Evolutionary conservation across 1,140 invertebrate genomes (phyloP).

Genomic region (Teleogryllus occipitalis): DNA sequence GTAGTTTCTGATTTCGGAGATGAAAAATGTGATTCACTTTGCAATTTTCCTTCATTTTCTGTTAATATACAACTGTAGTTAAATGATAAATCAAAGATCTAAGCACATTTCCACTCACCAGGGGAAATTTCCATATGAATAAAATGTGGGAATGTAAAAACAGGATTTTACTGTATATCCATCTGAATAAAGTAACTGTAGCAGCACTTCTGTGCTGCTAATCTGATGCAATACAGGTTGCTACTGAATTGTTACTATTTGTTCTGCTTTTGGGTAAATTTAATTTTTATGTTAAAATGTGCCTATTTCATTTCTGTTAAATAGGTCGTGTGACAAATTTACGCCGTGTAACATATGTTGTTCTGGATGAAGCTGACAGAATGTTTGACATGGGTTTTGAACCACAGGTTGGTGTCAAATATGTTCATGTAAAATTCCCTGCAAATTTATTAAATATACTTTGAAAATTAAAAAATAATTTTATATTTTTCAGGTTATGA

Average conservation of each 20-base stretch:
- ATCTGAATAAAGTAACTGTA: neutral
- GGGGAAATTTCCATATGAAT: no score
- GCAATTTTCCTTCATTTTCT: no score
- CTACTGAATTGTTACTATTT: neutral
- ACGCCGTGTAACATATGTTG: slow-evolving; percentile 89
- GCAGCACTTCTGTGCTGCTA: neutral
- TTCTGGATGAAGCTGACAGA: slow-evolving; percentile 96
- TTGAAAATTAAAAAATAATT: slow-evolving; percentile 5
- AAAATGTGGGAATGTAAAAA: no score
- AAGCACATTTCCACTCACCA: no score
- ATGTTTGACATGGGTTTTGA: slow-evolving; percentile 99
- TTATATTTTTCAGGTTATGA: slow-evolving; percentile 61
- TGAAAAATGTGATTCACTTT: no score
- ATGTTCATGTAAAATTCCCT: neutral
- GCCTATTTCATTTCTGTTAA: slow-evolving; percentile 23
- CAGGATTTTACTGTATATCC: no score
- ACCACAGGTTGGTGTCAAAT: slow-evolving; percentile 64
- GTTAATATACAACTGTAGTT: no score
- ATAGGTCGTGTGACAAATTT: slow-evolving; percentile 88
- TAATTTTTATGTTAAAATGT: neutral
- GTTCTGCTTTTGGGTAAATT: neutral
- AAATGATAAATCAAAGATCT: no score
- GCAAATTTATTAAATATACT: neutral
- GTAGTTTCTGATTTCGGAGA: no score
- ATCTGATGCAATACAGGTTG: neutral